Evolutionary conservation across 2,797 vertebrate genomes (phyloP), one percentile per base, ranked within the genome.

Genomic region (Myotis daubentonii): DNA sequence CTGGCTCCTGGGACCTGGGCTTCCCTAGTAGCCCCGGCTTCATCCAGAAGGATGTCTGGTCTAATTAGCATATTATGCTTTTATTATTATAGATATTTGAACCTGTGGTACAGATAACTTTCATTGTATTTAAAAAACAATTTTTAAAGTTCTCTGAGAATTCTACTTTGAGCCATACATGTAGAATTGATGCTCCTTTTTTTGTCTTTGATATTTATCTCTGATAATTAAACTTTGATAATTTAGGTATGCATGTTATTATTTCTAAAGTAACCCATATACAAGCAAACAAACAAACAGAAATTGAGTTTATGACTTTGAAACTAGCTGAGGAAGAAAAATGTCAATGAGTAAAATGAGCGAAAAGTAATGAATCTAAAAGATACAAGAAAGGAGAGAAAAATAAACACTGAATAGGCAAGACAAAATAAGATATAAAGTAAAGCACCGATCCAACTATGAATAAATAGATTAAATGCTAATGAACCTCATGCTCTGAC

Each of bases 371-470:
- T 53, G n/a, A 87, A 70, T 81, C 55, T 81, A 65, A 89, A 60
- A 70, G 78, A 70, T 70, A 57, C 8, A 86, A 66, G 30, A 23
- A 81, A 81, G 38, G 8, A 38, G 36, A 62, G 36, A 47, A 87
- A 91, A 86, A 86, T 65, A 91, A 80, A 91, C 20, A 55, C n/a
- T 47, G 23, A 94, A 53, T 36, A 80, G 13, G 7, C 41, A 82
- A 88, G 25, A 94, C 23, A 91, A 76, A 78, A 70, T 70, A 51
- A 84, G 36, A 83, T 44, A 66, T 65, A 65, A 81, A 91, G 41
- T 76, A 55, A 47, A 41, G 55, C 20, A 83, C 5, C 55, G 30
- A 66, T 33, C 38, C 28, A 60, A 47, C 47, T 75, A 66, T 66
- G n/a, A 79, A 70, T 49, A 79, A 85, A 49, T 51, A 76, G 55